Evolutionary conservation across 2,888 invertebrate species (phyloP), one percentile per base, ranked within the genome.

Genomic region (Perizoma flavofasciatum): DNA sequence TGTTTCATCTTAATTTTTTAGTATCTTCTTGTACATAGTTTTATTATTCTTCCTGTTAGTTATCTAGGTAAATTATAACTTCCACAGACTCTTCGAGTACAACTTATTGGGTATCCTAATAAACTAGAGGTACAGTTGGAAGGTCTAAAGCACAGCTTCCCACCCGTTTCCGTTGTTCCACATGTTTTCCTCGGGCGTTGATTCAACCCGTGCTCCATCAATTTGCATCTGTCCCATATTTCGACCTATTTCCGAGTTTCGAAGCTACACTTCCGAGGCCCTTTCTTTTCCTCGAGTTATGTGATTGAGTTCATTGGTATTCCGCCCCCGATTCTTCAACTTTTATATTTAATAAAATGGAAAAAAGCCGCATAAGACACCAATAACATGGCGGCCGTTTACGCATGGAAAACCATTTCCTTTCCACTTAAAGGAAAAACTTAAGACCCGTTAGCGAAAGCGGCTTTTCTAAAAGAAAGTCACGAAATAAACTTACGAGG

Each of bases 221-320:
- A 80, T 82, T 81, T 79, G 74, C 81, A 77, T 79, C 72, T 75
- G 77, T 70, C 76, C 73, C 75, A 75, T 68, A 78, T 80, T 68
- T 73, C 66, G 66, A 68, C 70, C 61, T 56, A 61, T 61, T 61
- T 58, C 54, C 54, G 50, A 61, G 49, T 61, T 61, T 55, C 44
- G 44, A 62, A 71, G 73, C 74, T 71, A 69, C 77, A 77, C 73
- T 81, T 79, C 57, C 63, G 57, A 72, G 76, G 73, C 68, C 78
- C 78, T 74, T 79, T 82, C 81, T 78, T 78, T 75, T 72, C 69
- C 72, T 65, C 70, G 63, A 80, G 78, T 78, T 81, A 80, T 83
- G 81, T 81, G 81, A 83, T 83, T 81, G 79, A 75, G 71, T 74
- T 81, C 79, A 82, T 83, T 73, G 73, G 75, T 82, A 83, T 83